Percentiles rank a stretch among this genome's conserved stretches.
Conservation (phyloP, 2,113 vertebrate genomes). For the Sminthopsis crassicaudata region DNA sequence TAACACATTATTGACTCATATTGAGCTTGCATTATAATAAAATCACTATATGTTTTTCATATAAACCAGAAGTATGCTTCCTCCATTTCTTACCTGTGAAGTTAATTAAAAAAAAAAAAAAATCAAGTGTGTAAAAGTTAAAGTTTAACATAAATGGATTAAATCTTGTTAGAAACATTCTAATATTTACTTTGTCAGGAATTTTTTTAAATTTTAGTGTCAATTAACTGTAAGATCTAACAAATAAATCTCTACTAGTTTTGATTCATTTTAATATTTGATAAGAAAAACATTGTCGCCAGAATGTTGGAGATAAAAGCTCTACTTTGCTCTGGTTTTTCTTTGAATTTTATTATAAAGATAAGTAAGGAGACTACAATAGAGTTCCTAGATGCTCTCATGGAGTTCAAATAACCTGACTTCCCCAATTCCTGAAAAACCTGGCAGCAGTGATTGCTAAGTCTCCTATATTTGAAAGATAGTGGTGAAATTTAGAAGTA, state of each 20-base stretch:
- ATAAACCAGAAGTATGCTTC: background rate
- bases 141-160: background rate
- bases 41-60: background rate
- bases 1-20: background rate
- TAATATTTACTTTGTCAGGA: background rate
- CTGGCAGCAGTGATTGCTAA: background rate
- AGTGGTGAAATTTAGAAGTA: background rate
- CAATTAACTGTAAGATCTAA: background rate
- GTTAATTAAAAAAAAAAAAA: background rate
- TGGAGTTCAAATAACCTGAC: background rate
- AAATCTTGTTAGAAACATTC: background rate
- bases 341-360: background rate
- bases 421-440: background rate
- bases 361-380: background rate
- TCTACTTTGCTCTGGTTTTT: background rate
- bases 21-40: background rate
- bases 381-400: background rate
- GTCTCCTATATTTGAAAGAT: background rate
- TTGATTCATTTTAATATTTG: background rate
- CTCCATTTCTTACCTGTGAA: background rate
- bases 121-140: background rate
- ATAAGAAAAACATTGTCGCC: background rate
- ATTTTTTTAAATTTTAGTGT: background rate
- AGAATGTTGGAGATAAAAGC: background rate
- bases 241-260: background rate